Base-by-base conservation (phyloP, 2,797 vertebrate species). In the Enoplosus armatus region DNA sequence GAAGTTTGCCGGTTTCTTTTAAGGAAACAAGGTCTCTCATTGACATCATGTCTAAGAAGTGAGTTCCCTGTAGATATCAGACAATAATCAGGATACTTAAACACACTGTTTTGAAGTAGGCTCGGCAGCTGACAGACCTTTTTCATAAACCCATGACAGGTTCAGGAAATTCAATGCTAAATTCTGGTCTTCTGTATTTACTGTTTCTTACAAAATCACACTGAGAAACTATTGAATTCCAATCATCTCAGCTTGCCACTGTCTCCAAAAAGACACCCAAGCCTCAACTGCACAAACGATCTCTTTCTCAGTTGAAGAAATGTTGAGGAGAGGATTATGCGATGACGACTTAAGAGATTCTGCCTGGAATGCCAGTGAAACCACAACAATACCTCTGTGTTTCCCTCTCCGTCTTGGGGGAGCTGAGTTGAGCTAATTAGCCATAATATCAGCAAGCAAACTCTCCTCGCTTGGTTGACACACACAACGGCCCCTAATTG, bases 371-470 rank as follows among this genome's bases (percentile, higher is more conserved):
- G 33, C 83, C 87, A 87, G 84, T 69, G 79, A 90, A 94, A 91
- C 87, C 83, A 81, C 92, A 92, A 92, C 89, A 92, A 90, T 90
- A 88, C 92, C 77, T 88, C 66, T 4, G 90, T 85, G 87, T 90
- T 89, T 93, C 75, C 80, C 69, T 83, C 77, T 79, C 80, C 50
- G 86, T 93, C 93, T 93, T 90, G 78, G 87, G 93, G 92, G 93
- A 93, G 88, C 85, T 39, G 73, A 89, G 86, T 92, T 80, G 87
- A 92, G 92, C 93, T 95, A 94, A 95, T 94, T 94, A 95, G 91
- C 89, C 90, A 90, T 95, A 94, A 93, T 94, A 94, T 93, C 93
- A 93, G 92, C 91, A 92, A 94, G 91, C 80, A 93, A 94, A 93
- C 88, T 92, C 85, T 92, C 81, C 78, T 84, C 86, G 90, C 93